These are phyloP conservation scores for Cabera pusaria DNA, from an alignment of 2,888 invertebrate genomes.

Conservation along the genomic window DNA sequence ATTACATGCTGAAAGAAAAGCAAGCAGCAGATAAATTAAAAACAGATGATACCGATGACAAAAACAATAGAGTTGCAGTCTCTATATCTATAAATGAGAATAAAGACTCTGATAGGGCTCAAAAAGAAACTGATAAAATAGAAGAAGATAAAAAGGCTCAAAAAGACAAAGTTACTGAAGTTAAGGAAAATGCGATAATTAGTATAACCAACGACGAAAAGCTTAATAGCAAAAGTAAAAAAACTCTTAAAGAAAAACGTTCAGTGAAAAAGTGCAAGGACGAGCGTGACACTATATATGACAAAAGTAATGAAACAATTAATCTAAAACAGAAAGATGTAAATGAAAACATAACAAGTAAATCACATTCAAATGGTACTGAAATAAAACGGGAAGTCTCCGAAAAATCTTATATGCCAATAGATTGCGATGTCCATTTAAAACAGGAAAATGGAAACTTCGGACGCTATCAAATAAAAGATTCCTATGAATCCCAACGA, in stretches of 20 bases:
- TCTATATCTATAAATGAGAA: constrained; percentile 10
- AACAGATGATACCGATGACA: no score
- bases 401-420: constrained; percentile 12
- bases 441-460: constrained; percentile 20
- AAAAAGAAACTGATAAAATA: constrained; percentile 8
- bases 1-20: constrained; percentile 19
- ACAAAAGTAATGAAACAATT: no score
- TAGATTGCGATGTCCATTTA: no score
- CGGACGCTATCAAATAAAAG: background rate
- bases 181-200: no score
- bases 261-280: no score
- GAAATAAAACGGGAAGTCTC: constrained; percentile 12
- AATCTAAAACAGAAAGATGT: constrained; percentile 10
- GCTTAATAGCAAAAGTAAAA: no score
- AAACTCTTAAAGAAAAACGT: no score
- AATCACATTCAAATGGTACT: no score
- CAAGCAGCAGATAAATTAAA: constrained; percentile 7
- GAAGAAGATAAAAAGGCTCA: constrained; percentile 15
- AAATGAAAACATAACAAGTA: constrained; percentile 7
- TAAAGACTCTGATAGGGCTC: constrained; percentile 9
- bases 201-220: no score
- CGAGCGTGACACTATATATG: no score
- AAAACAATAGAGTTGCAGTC: no score
- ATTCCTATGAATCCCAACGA: constrained; percentile 7
- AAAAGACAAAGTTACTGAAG: no score